phyloP scores from a whole-genome alignment of 1,140 invertebrate species.

The Heliconius hermathena region DNA sequence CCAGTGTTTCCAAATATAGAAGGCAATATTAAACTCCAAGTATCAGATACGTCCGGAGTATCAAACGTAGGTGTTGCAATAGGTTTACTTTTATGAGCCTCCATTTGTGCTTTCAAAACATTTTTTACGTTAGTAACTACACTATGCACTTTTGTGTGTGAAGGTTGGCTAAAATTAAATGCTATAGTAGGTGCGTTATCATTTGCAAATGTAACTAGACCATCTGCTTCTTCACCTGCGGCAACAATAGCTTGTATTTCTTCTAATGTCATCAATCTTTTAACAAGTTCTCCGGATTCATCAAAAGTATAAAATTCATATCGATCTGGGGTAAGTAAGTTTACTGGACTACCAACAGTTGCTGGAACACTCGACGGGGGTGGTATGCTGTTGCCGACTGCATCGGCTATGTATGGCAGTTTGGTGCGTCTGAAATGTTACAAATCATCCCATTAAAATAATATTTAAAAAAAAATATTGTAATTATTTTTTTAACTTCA shows the following conservation, averaged over 20 bases:
- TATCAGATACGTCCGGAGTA: constrained; percentile 86
- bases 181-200: constrained; percentile 77
- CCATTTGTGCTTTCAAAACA: constrained; percentile 89
- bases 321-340: constrained; percentile 88
- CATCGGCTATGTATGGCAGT: constrained; percentile 82
- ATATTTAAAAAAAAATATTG: no score
- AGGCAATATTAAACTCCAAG: constrained; percentile 91
- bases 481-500: no score
- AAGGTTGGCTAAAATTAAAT: constrained; percentile 76
- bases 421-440: constrained; percentile 70
- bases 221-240: constrained; percentile 86
- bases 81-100: constrained; percentile 84
- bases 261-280: constrained; percentile 90
- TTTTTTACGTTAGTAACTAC: constrained; percentile 91
- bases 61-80: constrained; percentile 82
- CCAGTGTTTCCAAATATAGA: constrained; percentile 88
- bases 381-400: constrained; percentile 83
- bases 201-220: constrained; percentile 79
- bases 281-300: constrained; percentile 90
- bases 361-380: constrained; percentile 80
- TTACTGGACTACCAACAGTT: constrained; percentile 88
- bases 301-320: constrained; percentile 94
- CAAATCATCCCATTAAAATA: no score
- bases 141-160: constrained; percentile 87
- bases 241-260: constrained; percentile 92